A percentile compares a stretch with the other conserved stretches of the same genome.
Conservation (phyloP, 2,797 vertebrate genomes). For the Sebastes flavidus region DNA sequence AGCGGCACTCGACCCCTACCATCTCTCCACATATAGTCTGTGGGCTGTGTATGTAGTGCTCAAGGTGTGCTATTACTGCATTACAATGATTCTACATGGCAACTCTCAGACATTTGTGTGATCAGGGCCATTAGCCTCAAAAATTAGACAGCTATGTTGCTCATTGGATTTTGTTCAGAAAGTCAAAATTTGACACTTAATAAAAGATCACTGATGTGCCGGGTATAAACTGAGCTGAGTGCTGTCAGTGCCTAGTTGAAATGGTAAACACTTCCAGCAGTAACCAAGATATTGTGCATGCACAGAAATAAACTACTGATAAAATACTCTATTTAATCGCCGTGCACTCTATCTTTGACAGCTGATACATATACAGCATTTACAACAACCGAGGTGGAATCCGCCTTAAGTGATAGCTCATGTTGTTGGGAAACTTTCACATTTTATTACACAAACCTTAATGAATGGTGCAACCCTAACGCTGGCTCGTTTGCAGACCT, state of each 20-base stretch:
- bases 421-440: background rate
- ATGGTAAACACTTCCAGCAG: background rate
- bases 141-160: background rate
- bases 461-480: background rate
- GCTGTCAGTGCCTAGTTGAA: background rate
- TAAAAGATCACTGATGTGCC: background rate
- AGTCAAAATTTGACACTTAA: slow-evolving; percentile 9
- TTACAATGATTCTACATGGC: slow-evolving; percentile 12
- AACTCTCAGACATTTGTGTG: slow-evolving; percentile 19
- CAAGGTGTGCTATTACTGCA: slow-evolving; percentile 19
- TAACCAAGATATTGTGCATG: background rate
- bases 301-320: background rate
- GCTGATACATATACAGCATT: background rate
- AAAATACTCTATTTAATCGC: background rate
- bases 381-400: background rate
- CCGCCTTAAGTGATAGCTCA: background rate
- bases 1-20: slow-evolving; percentile 39
- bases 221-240: background rate
- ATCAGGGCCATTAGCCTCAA: background rate
- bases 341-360: background rate
- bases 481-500: background rate
- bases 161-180: slow-evolving; percentile 24
- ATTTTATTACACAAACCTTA: background rate
- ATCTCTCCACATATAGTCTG: slow-evolving; percentile 12
- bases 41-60: slow-evolving; percentile 7